Conservation (phyloP, 1,140 invertebrate species). For the Penaeus indicus region DNA sequence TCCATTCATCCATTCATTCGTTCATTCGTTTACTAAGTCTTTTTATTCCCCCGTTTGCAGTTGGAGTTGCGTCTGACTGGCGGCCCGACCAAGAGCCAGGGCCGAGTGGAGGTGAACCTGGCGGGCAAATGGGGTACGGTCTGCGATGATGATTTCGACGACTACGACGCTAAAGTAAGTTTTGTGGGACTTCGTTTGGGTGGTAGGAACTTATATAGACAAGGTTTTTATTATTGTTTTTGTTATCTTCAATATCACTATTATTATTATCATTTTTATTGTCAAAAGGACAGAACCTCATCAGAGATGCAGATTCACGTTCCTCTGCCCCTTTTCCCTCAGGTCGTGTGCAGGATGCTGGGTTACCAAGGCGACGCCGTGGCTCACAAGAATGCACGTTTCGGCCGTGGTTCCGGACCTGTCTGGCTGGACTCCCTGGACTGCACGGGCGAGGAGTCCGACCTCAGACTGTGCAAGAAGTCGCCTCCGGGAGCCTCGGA, state of each 20-base stretch:
- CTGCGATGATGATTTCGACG: conserved; percentile 83
- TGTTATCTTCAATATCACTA: too few relatives aligned
- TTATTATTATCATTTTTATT: too few relatives aligned
- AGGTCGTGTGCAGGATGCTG: conserved; percentile 76
- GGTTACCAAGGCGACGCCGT: conserved; percentile 75
- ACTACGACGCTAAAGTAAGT: conserved; percentile 72
- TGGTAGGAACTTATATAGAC: too few relatives aligned
- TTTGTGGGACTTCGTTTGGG: background rate
- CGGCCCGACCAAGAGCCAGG: conserved; percentile 74
- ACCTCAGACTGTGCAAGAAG: conserved; percentile 74
- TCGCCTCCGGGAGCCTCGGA: conserved; percentile 39
- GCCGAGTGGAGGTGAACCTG: conserved; percentile 79
- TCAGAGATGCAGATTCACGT: background rate
- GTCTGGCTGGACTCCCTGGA: conserved; percentile 82
- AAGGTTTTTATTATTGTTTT: too few relatives aligned
- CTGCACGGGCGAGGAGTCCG: conserved; percentile 79
- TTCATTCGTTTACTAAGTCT: background rate
- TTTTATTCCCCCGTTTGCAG: conserved; percentile 69
- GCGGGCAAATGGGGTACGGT: conserved; percentile 82
- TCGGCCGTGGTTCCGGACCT: conserved; percentile 74
- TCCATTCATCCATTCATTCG: conserved; percentile 3
- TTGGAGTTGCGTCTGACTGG: conserved; percentile 76
- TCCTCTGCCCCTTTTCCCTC: background rate
- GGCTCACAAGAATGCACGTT: conserved; percentile 68
- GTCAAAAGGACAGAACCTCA: background rate